phyloP scores from a whole-genome alignment of 2,888 invertebrate genomes.

The Pristionchus mayeri region DNA sequence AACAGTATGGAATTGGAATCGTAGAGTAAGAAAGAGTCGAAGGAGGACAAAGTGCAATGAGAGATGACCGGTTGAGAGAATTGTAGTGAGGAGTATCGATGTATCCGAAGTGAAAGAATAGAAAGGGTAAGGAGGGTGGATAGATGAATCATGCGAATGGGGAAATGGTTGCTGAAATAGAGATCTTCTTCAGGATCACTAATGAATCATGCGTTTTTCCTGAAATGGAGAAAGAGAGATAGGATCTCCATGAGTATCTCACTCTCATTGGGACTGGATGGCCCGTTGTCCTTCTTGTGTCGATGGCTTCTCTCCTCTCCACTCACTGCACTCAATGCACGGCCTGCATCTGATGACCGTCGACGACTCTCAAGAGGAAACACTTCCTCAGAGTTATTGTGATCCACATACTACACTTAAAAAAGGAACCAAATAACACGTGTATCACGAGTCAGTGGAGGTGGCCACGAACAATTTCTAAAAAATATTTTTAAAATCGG shows the following conservation, averaged over 20 bases:
- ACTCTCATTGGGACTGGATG: not conserved
- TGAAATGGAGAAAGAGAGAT: not conserved
- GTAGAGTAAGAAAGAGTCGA: conserved; percentile 3
- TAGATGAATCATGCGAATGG: conserved; percentile 27
- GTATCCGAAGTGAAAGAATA: not conserved
- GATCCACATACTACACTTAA: too few relatives aligned
- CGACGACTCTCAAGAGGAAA: conserved; percentile 35
- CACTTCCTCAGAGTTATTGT: too few relatives aligned
- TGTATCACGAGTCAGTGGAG: too few relatives aligned
- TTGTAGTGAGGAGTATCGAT: not conserved
- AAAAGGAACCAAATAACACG: too few relatives aligned
- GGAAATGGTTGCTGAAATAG: conserved; percentile 21
- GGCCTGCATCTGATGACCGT: conserved; percentile 41
- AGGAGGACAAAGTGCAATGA: not conserved
- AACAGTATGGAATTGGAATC: conserved; percentile 4
- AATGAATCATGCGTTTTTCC: not conserved
- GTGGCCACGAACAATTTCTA: too few relatives aligned
- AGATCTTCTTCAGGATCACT: conserved; percentile 39
- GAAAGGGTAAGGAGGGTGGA: not conserved
- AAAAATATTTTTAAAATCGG: too few relatives aligned
- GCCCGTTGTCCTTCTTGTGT: not conserved
- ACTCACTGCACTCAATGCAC: not conserved
- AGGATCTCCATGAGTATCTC: not conserved
- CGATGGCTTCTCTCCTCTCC: not conserved
- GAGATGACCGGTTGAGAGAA: conserved; percentile 30